These are phyloP conservation scores for Pandion haliaetus DNA, from an alignment of 2,113 vertebrate species.

Conservation along the genomic window DNA sequence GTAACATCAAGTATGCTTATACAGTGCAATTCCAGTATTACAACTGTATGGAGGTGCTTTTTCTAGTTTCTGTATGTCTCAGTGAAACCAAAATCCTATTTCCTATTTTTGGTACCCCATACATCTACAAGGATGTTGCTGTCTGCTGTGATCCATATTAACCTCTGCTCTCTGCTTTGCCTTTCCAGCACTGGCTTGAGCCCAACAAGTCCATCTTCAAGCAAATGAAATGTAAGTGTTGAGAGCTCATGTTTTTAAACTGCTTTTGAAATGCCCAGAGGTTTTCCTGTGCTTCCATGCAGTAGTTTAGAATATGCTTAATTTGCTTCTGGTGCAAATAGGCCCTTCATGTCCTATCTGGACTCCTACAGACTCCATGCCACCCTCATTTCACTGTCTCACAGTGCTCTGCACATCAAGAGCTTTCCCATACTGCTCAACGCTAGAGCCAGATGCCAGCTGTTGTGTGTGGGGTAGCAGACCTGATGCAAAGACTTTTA, in stretches of 20 bases:
- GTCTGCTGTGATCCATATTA: not conserved
- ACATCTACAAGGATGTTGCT: not conserved
- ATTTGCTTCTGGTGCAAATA: not conserved
- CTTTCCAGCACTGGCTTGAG: constrained; percentile 94
- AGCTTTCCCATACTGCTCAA: not conserved
- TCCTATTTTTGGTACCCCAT: not conserved
- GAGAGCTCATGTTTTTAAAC: not conserved
- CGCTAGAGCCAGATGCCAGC: not conserved
- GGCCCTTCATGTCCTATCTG: not conserved
- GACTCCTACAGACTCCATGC: not conserved
- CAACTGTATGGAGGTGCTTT: not conserved
- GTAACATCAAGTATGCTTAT: not conserved
- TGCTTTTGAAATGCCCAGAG: not conserved
- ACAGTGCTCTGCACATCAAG: not conserved
- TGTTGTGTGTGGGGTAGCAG: not conserved
- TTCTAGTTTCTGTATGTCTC: not conserved
- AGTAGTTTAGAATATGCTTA: not conserved
- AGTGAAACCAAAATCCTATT: not conserved
- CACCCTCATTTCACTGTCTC: not conserved
- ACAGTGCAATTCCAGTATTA: not conserved
- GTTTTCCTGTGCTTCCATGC: constrained; percentile 4
- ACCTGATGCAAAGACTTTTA: not conserved
- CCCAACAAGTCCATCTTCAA: constrained; percentile 92
- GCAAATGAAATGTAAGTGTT: constrained; percentile 99
- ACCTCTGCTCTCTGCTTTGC: constrained; percentile 52